Base-by-base conservation (phyloP, 2,113 vertebrate species). In the Osmerus eperlanus region DNA sequence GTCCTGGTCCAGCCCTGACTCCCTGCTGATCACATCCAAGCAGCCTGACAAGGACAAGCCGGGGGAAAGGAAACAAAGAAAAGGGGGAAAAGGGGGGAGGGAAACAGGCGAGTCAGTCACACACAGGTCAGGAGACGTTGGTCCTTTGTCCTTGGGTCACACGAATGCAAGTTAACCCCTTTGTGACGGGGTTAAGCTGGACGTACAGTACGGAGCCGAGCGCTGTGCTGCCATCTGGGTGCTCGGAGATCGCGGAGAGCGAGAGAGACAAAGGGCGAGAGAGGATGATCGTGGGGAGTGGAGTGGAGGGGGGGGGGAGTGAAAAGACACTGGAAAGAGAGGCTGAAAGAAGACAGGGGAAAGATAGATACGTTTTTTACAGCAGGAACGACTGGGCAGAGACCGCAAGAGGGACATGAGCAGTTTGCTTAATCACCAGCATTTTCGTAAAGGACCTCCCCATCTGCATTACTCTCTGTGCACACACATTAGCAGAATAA, bases 21-120 rank as follows among this genome's bases (percentile, higher is more conserved):
- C 19, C 54, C 51, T 59, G 29, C 36, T 65, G 56, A 67, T 78
- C 62, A 79, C 69, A 77, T 73, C 70, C 12, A 76, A 79, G 66
- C 64, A 64, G 63, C 66, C 58, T 78, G 76, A 53, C 66, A 80
- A 72, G 68, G 73, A 79, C 66, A 72, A 66, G 51, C 41, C 56
- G 9, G 28, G 70, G 66, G 54, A 56, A n/a, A n/a, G 16, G 54
- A 56, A 3, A 58, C 21, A 56, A n/a, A 56, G 54, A 18, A 59
- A n/a, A 56, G 54, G 16, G 54, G n/a, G 2, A 1, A n/a, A 56
- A 54, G 21, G 51, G 18, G 66, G 52, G 52, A 29, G 21, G 21
- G 53, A 29, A 25, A 9, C 19, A 68, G 15, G 21, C 47, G 66
- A 25, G 66, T 54, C 68, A 29, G 16, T 21, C 65, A 71, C 71